Evolutionary conservation across 2,888 invertebrate species (phyloP), one percentile per base, ranked within the genome.

Genomic region (Melinaea menophilus): DNA sequence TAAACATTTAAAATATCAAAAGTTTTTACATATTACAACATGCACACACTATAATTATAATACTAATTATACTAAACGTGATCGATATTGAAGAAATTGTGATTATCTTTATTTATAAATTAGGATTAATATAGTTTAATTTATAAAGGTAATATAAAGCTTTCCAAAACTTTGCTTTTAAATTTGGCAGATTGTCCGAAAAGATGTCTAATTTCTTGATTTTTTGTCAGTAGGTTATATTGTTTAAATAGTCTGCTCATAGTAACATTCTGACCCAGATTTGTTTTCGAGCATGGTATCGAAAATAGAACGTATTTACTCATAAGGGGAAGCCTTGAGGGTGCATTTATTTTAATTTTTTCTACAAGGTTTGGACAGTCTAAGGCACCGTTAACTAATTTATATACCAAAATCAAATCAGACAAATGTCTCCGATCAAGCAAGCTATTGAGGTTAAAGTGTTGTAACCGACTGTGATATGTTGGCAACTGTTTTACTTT

Each of bases 381-480:
- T 47, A 55, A 41, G 22, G 9, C 33, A 4, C 46, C 60, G 46
- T 56, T 61, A 34, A 61, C 31, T n/a, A 62, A 46, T 62, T 62
- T 58, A 12, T 48, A 56, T 5, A 63, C 48, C 22, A 63, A 56
- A 55, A 58, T 58, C 41, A n/a, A 46, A 37, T 63, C 59, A 7
- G 59, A 47, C n/a, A 59, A 37, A 3, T 59, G 46, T 59, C 62
- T 55, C 11, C 62, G 55, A 62, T 55, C 31, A 9, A n/a, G 33
- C 11, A 62, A 48, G 2, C n/a, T 13, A 55, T 58, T 45, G 1
- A 63, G 35, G 2, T 41, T 45, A 55, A 56, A 58, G 46, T 59
- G 37, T 11, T 55, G 12, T 45, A 59, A 48, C 2, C 56, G 59
- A 35, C 35, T 58, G 7, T 59, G 54, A 37, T 62, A 62, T 7